Evolutionary conservation across 2,888 invertebrate species (phyloP).

Genomic region (Aromia moschata): DNA sequence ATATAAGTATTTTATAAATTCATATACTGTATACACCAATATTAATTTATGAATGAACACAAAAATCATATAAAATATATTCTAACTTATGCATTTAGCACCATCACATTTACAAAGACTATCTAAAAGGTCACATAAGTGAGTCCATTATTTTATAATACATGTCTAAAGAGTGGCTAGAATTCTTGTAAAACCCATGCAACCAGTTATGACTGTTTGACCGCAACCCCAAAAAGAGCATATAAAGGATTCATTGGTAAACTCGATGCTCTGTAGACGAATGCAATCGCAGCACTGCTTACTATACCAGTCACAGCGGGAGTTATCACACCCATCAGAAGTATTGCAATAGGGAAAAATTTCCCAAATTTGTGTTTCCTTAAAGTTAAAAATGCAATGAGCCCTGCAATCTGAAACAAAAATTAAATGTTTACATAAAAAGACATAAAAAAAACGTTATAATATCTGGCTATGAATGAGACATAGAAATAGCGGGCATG

Average conservation of each 20-base stretch:
- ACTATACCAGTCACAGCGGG: conserved; percentile 89
- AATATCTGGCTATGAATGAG: too few relatives aligned
- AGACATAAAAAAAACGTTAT: too few relatives aligned
- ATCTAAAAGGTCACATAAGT: conserved; percentile 32
- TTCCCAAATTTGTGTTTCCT: conserved; percentile 95
- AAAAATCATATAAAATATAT: conserved; percentile 49
- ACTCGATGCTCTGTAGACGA: conserved; percentile 90
- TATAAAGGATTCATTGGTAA: conserved; percentile 90
- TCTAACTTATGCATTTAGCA: conserved; percentile 54
- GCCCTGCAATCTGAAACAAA: conserved; percentile 75
- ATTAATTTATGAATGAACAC: conserved; percentile 40
- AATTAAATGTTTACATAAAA: too few relatives aligned
- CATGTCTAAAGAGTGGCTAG: conserved; percentile 73
- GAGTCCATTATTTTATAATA: conserved; percentile 28
- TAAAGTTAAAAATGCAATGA: conserved; percentile 90
- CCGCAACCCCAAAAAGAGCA: conserved; percentile 94
- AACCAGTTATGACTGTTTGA: conserved; percentile 88
- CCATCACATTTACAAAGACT: conserved; percentile 58
- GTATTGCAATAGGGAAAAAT: conserved; percentile 88
- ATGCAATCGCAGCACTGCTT: conserved; percentile 92
- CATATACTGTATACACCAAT: conserved; percentile 34
- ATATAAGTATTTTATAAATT: conserved; percentile 45
- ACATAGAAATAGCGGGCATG: too few relatives aligned
- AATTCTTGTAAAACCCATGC: conserved; percentile 92
- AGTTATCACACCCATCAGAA: conserved; percentile 89